Base-by-base conservation (phyloP, 2,888 invertebrate genomes). In the Deladenus siricidicola region DNA sequence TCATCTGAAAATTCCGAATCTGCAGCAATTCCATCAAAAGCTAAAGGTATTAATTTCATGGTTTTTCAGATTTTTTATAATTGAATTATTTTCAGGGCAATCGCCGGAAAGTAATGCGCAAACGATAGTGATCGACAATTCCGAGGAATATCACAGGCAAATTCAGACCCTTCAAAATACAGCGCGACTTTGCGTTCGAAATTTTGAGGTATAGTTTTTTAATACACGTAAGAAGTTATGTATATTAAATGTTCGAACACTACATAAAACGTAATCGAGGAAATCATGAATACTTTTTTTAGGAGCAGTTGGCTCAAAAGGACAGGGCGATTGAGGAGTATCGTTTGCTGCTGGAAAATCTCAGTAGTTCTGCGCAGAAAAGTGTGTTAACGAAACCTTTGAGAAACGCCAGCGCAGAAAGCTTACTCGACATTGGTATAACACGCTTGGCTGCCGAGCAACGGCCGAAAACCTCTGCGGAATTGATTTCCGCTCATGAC, bases 271-370 rank as follows among this genome's bases (percentile, higher is more conserved):
- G 19, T n/a, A 62, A 64, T n/a, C 43, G 66, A n/a, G 3, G 19
- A 24, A 10, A 23, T 0, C 19, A 44, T 24, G 21, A 14, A 24
- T 21, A 30, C 48, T 48, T 26, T 23, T 48, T 62, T 29, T 29
- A 73, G 65, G 73, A 72, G 29, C 76, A 76, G 64, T 52, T 76
- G 34, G 60, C 61, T 21, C 64, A 69, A 29, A 74, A 73, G 44
- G 74, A 76, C 17, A 47, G 56, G 1, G 69, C 72, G 8, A 64
- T 76, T 17, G 68, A 68, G 23, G 65, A 66, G 50, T 76, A 75
- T 60, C 63, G 65, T 24, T 49, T 62, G 29, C 44, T 76, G 24
- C 44, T 76, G 19, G 58, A 65, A 23, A 50, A 58, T 4, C 24
- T 66, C 14, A 44, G 47, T 26, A n/a, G 28, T 28, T 43, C 43